Percentiles rank a stretch among this genome's conserved stretches.
Evolutionary conservation across 2,888 invertebrate species (phyloP).

Genomic region (Hoplodrina ambigua): DNA sequence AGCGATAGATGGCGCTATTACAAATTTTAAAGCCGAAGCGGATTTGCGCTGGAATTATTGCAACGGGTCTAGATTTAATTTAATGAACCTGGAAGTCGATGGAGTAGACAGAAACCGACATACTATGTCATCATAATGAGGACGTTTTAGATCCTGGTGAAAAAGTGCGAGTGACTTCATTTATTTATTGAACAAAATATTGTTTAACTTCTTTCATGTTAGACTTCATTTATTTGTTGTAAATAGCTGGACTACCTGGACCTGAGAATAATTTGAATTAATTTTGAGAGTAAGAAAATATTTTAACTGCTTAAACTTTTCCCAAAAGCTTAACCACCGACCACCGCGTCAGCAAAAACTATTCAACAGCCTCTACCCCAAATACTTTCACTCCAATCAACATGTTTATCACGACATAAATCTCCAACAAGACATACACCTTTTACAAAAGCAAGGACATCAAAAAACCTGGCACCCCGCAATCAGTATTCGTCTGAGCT

Average conservation of each 20-base stretch:
- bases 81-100: slow-evolving; percentile 58
- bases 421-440: slow-evolving; percentile 55
- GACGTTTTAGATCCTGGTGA: slow-evolving; percentile 14
- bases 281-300: neutral
- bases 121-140: slow-evolving; percentile 28
- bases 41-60: slow-evolving; percentile 44
- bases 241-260: neutral
- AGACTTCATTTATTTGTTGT: neutral
- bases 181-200: slow-evolving; percentile 6
- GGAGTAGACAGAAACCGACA: slow-evolving; percentile 25
- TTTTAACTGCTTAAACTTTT: neutral
- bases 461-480: slow-evolving; percentile 62
- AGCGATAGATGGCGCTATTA: slow-evolving; percentile 61
- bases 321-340: neutral
- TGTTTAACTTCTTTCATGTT: too few species aligned
- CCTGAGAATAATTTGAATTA: neutral
- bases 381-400: slow-evolving; percentile 54
- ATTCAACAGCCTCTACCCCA: slow-evolving; percentile 9
- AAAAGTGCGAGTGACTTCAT: neutral
- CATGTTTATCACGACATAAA: slow-evolving; percentile 58
- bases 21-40: slow-evolving; percentile 36
- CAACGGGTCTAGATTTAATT: slow-evolving; percentile 45
- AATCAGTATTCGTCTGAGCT: slow-evolving; percentile 65
- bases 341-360: slow-evolving; percentile 28
- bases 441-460: slow-evolving; percentile 64